Evolutionary conservation across 2,797 vertebrate species (phyloP).

Genomic region (Luscinia megarhynchos): DNA sequence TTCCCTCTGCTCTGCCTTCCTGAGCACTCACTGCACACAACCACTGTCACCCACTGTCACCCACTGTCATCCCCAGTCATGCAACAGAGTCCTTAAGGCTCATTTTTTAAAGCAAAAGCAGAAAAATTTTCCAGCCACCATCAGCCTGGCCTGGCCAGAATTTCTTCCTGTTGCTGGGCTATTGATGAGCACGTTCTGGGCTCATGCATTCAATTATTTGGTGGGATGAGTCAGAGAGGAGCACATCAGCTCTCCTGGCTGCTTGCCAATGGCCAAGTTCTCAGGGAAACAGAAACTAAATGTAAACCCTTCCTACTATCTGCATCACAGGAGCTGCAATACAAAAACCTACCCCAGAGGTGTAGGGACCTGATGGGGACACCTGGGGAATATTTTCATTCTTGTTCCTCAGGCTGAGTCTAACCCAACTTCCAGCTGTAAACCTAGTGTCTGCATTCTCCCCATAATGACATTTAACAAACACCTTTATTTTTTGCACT

Average conservation of each 20-base stretch:
- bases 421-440: background rate
- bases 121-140: background rate
- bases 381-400: background rate
- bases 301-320: background rate
- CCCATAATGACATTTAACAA: background rate
- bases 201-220: background rate
- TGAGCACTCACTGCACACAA: accelerated
- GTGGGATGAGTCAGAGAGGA: background rate
- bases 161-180: background rate
- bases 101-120: background rate
- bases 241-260: background rate
- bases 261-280: background rate
- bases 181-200: background rate
- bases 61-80: background rate
- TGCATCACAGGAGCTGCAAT: background rate
- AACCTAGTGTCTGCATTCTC: background rate
- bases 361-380: background rate
- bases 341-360: background rate
- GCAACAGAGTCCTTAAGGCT: background rate
- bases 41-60: no score
- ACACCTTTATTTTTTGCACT: background rate
- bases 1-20: background rate
- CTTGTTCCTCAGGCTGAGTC: background rate
- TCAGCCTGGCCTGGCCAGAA: background rate
- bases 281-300: background rate